Percentiles rank a stretch among this genome's conserved stretches.
Conservation (phyloP, 2,888 invertebrate genomes). For the Mamestra brassicae region DNA sequence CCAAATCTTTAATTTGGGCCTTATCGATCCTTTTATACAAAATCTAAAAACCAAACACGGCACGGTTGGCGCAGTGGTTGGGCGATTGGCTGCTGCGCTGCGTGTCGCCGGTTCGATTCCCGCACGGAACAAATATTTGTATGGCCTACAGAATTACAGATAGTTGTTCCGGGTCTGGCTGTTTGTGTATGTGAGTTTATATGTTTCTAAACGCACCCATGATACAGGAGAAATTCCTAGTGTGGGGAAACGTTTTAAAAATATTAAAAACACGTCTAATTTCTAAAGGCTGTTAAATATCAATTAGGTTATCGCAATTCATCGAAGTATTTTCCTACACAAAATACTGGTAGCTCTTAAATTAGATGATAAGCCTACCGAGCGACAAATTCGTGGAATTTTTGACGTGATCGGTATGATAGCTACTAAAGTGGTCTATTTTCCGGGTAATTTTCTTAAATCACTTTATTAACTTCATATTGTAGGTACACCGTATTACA, state of each 20-base stretch:
- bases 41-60: neutral
- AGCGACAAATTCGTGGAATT: conserved; percentile 38
- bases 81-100: no score
- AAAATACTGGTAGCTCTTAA: neutral
- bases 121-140: no score
- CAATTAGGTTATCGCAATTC: neutral
- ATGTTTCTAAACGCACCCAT: no score
- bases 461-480: conserved; percentile 35
- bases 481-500: neutral
- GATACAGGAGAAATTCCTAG: no score
- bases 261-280: no score
- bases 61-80: no score
- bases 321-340: neutral
- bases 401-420: conserved; percentile 6
- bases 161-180: no score
- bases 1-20: neutral
- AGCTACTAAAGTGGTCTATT: conserved; percentile 21
- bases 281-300: neutral
- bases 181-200: no score
- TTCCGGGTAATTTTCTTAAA: conserved; percentile 37
- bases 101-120: no score
- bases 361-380: neutral
- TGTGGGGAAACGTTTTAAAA: no score
- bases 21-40: neutral
- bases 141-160: no score